Conservation (phyloP, 23 tunicate genomes). For the Diplosoma virens region DNA sequence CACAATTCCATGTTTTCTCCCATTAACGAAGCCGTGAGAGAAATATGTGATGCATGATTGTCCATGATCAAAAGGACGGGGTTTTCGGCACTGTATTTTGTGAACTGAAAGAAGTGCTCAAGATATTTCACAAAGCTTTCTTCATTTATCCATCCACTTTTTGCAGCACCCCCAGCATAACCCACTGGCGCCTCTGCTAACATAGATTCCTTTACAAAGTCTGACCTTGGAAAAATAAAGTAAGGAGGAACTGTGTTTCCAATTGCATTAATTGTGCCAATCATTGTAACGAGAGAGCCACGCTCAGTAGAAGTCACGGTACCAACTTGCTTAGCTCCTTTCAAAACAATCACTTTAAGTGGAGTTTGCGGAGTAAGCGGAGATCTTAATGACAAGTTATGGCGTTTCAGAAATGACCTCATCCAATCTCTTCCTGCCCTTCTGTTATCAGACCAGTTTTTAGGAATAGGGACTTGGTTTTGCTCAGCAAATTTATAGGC, state of each 20-base stretch:
- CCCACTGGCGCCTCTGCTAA: slow-evolving; percentile 23
- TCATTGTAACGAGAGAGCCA: slow-evolving; percentile 15
- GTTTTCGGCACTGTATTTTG: background rate
- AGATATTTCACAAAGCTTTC: too few species aligned
- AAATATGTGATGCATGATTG: too few species aligned
- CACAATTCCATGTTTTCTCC: too few species aligned
- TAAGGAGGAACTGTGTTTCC: slow-evolving; percentile 43
- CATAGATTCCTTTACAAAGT: slow-evolving; percentile 16
- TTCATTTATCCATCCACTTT: slow-evolving; percentile 26
- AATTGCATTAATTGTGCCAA: slow-evolving; percentile 27
- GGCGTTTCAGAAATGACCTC: slow-evolving; percentile 5
- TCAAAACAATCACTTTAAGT: background rate
- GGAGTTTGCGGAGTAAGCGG: background rate
- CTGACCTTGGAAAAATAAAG: slow-evolving; percentile 16
- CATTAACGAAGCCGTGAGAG: too few species aligned
- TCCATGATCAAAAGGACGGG: too few species aligned
- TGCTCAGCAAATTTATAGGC: too few species aligned
- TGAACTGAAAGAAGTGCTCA: background rate
- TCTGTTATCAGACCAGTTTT: slow-evolving; percentile 10
- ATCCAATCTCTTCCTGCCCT: slow-evolving; percentile 11
- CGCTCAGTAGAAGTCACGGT: slow-evolving; percentile 25
- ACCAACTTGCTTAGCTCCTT: slow-evolving; percentile 31
- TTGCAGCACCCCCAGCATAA: slow-evolving; percentile 1
- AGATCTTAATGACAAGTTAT: background rate
- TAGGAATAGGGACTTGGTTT: background rate